Evolutionary conservation across 1,140 invertebrate genomes (phyloP).

Genomic region (Drosophila melanogaster): DNA sequence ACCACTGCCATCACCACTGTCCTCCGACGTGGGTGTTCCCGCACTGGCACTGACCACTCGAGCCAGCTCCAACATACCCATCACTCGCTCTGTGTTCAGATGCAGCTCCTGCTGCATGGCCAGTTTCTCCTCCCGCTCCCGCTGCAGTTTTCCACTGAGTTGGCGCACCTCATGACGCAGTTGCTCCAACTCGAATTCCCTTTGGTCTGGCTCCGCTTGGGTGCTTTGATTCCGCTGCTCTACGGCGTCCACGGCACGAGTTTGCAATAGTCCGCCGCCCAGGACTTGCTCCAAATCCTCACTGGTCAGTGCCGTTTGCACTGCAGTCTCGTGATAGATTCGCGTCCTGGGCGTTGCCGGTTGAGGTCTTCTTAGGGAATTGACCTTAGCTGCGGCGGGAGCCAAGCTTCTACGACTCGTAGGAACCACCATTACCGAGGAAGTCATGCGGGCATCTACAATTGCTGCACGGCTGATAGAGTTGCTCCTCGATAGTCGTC

Average conservation of each 20-base stretch:
- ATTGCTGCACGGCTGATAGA: conserved; percentile 79
- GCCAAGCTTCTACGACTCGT: conserved; percentile 57
- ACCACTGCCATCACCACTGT: conserved; percentile 86
- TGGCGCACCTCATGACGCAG: conserved; percentile 86
- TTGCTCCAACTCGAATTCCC: conserved; percentile 87
- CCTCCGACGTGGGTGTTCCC: conserved; percentile 84
- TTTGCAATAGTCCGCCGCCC: conserved; percentile 85
- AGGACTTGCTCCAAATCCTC: conserved; percentile 89
- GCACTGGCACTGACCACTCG: conserved; percentile 74
- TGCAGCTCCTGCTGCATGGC: conserved; percentile 90
- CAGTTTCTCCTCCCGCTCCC: conserved; percentile 89
- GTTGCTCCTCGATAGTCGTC: conserved; percentile 82
- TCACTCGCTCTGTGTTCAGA: conserved; percentile 89
- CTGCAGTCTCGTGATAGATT: conserved; percentile 91
- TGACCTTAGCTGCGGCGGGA: conserved; percentile 74
- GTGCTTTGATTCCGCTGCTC: conserved; percentile 86
- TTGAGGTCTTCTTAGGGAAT: conserved; percentile 58
- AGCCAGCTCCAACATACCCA: conserved; percentile 88
- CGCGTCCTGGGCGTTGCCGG: conserved; percentile 85
- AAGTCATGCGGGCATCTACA: conserved; percentile 80
- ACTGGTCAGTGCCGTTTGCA: conserved; percentile 90
- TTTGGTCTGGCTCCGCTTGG: conserved; percentile 88
- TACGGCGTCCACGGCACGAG: conserved; percentile 83
- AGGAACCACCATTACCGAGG: conserved; percentile 79
- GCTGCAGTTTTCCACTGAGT: conserved; percentile 84